These are phyloP conservation scores for Pseudomugil gertrudae DNA, from an alignment of 2,797 vertebrate genomes.

Conservation along the genomic window DNA sequence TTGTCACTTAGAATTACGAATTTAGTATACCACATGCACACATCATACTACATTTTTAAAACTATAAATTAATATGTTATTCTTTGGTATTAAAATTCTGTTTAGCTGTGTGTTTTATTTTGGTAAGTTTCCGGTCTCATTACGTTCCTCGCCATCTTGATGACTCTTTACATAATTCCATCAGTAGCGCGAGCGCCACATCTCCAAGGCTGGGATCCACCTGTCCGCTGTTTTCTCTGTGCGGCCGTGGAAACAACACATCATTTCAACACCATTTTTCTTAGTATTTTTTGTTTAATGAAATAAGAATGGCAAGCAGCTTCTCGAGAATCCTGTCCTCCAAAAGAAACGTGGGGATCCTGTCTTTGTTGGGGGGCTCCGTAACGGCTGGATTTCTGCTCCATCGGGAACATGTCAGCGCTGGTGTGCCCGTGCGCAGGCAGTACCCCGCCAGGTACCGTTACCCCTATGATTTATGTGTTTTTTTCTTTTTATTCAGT, in stretches of 20 bases:
- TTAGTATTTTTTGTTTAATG: no score
- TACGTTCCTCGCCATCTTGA: constrained; percentile 4
- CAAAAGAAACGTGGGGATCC: constrained; percentile 81
- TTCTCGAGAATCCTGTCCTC: constrained; percentile 87
- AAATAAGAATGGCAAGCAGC: constrained; percentile 83
- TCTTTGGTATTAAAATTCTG: no score
- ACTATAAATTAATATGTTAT: no score
- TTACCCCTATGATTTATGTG: not conserved
- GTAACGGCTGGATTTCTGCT: constrained; percentile 86
- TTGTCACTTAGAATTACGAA: no score
- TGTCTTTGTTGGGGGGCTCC: constrained; percentile 90
- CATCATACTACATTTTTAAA: no score
- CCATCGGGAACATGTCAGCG: constrained; percentile 85
- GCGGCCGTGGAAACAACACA: not conserved
- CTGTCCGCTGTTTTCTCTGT: constrained; percentile 8
- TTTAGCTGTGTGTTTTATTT: constrained; percentile 44
- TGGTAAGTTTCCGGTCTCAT: constrained; percentile 20
- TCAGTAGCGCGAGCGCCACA: constrained; percentile 42
- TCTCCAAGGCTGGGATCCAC: constrained; percentile 19
- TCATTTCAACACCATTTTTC: not conserved
- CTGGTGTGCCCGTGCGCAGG: constrained; percentile 82
- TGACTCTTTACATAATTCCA: constrained; percentile 37
- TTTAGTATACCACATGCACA: no score
- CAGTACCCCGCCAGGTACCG: constrained; percentile 91
- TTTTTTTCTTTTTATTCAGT: not conserved